Evolutionary conservation across 92 coral and sea anemone genomes (phyloP), one percentile per base, ranked within the genome.

Genomic region (Porites cylindrica): DNA sequence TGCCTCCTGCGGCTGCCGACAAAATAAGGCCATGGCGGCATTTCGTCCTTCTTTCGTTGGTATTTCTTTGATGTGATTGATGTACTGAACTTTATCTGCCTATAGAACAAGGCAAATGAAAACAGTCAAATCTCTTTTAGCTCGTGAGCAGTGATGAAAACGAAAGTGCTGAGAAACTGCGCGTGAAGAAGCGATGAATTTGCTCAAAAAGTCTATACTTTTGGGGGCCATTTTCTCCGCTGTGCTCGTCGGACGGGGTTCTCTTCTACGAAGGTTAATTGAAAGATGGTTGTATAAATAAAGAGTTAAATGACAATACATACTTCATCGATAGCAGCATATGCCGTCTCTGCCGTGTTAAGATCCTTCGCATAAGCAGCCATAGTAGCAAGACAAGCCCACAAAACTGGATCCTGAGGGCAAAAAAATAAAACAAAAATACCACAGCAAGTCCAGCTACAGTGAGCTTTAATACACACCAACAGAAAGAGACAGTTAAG

Each of bases 351-450:
- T 50, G 98, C 99, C 29, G 99, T 97, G 88, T 97, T 95, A 54
- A 97, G 91, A 58, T 97, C 97, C 80, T 97, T 97, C 54, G 98
- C 96, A 64, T 97, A 91, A 2, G 99, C 98, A 60, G 99, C 96
- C 99, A 97, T 97, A 17, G 99, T 97, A 58, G 99, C 99, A 70
- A 97, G 87, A 77, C 97, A 97, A 3, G 99, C 99, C 99, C 99
- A 97, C 67, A 97, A 82, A 12, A 95, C 95, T 21, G 91, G 90
- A 71, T 97, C 99, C 99, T 97, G 81, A 17, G 69, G 19, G 63
- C 60, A 14, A 1, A 56, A 70, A 73, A 26, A 70, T 58, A 13
- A 4, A 69, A 69, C 0, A 13, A 4, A 5, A 58, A 47, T 18
- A 17, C 1, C 10, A 51, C 11, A n/a, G 58, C 1, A 1, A 8